A percentile compares a stretch with the other conserved stretches of the same genome.
Conservation (phyloP, 2,113 vertebrate species). For the Pristiophorus japonicus region DNA sequence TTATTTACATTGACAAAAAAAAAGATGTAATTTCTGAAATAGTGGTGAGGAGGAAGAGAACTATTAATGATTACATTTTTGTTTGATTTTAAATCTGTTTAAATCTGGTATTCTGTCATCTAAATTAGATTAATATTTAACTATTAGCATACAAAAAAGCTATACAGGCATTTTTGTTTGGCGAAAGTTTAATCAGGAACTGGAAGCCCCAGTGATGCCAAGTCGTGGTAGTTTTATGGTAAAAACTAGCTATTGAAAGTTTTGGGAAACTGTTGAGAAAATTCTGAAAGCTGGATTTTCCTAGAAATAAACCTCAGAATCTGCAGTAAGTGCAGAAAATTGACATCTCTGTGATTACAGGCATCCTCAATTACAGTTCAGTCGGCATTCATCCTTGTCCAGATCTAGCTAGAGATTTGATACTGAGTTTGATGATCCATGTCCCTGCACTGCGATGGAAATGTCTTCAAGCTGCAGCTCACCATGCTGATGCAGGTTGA, state of each 20-base stretch:
- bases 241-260: not conserved
- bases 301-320: not conserved
- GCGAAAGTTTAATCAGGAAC: not conserved
- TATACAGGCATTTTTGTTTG: not conserved
- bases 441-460: not conserved
- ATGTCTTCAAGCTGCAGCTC: not conserved
- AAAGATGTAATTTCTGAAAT: not conserved
- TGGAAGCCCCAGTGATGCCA: not conserved
- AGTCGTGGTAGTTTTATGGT: not conserved
- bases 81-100: too few relatives aligned
- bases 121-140: not conserved
- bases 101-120: not conserved
- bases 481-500: not conserved
- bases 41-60: not conserved
- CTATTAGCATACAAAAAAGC: not conserved
- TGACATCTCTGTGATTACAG: not conserved
- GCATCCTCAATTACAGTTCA: not conserved
- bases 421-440: not conserved
- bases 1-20: not conserved
- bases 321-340: not conserved
- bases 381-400: not conserved
- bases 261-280: not conserved
- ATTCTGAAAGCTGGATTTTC: not conserved
- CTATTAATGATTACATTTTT: not conserved
- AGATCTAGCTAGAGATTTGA: not conserved